Conservation (phyloP, 2,888 invertebrate species). For the Tanytarsus gracilentus region DNA sequence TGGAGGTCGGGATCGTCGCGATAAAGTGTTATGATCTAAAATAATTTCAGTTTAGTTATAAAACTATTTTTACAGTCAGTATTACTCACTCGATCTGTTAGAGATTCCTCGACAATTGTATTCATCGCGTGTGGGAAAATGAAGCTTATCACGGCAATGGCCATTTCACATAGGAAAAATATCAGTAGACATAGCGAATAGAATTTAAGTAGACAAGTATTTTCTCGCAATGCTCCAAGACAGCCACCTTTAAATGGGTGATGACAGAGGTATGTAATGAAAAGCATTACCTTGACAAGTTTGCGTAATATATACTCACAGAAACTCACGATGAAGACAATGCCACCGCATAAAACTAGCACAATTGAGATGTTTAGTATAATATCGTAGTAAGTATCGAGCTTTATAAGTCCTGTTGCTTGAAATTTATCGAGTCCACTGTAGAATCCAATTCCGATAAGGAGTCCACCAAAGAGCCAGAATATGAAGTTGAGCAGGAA, state of each 20-base stretch:
- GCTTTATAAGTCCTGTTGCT: slow-evolving; percentile 64
- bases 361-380: slow-evolving; percentile 83
- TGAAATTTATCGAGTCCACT: slow-evolving; percentile 92
- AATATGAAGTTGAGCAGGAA: slow-evolving; percentile 65
- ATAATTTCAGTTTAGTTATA: too few species aligned
- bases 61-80: too few species aligned
- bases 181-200: slow-evolving; percentile 82
- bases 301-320: too few species aligned
- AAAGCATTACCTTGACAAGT: too few species aligned
- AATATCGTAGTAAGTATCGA: slow-evolving; percentile 80
- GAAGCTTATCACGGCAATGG: slow-evolving; percentile 83
- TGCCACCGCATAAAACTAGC: slow-evolving; percentile 78
- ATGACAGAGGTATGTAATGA: too few species aligned
- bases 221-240: slow-evolving; percentile 67
- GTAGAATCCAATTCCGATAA: slow-evolving; percentile 81
- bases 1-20: slow-evolving; percentile 87
- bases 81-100: slow-evolving; percentile 60
- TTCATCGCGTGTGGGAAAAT: slow-evolving; percentile 86
- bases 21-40: slow-evolving; percentile 80
- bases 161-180: slow-evolving; percentile 86
- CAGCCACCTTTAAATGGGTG: too few species aligned
- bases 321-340: slow-evolving; percentile 90
- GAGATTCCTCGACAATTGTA: slow-evolving; percentile 71
- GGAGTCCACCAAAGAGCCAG: slow-evolving; percentile 77
- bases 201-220: slow-evolving; percentile 83